Base-by-base conservation (phyloP, 2,888 invertebrate species). In the Hymenopus coronatus region DNA sequence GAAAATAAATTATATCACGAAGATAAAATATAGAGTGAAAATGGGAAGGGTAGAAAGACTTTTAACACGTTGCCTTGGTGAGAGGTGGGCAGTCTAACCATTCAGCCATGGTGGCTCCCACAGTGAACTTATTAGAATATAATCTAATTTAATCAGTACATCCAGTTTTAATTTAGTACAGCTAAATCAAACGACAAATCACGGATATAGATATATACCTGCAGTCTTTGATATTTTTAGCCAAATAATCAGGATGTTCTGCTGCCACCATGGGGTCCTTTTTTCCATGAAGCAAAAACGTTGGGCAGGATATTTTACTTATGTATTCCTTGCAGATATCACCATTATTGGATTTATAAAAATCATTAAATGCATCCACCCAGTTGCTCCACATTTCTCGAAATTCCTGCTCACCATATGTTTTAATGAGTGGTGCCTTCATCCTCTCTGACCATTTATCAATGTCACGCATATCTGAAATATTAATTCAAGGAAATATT, bases 211-310 rank as follows among this genome's bases (percentile, higher is more conserved):
- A 12, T 20, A 8, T 83, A 8, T 30, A 27, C 20, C 30, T 30
- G 28, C 97, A 95, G 81, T 94, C 93, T 89, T 93, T 93, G 88
- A 98, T 97, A 91, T 96, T 94, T 25, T 95, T 94, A 88, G 95
- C 94, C 28, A 98, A 93, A 93, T 96, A 96, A 1, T 95, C 94
- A 0, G 96, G 95, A 94, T 98, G 98, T 90, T 96, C 96, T 28
- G 94, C 92, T 1, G 96, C 95, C 3, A 98, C 96, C 93, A 98
- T 94, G 0, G 96, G 95, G 93, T 98, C 98, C 92, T 97, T 97
- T 91, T 95, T 95, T 0, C 98, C 98, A 92, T 98, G 97, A 84
- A 98, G 92, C 91, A 98, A 96, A 28, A 97, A 94, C 0, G 97
- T 97, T 0, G 97, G 97, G 90, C 97, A 97, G 88, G 94, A 94